Evolutionary conservation across 2,113 vertebrate genomes (phyloP), one percentile per base, ranked within the genome.

Genomic region (Centropus unirufus): DNA sequence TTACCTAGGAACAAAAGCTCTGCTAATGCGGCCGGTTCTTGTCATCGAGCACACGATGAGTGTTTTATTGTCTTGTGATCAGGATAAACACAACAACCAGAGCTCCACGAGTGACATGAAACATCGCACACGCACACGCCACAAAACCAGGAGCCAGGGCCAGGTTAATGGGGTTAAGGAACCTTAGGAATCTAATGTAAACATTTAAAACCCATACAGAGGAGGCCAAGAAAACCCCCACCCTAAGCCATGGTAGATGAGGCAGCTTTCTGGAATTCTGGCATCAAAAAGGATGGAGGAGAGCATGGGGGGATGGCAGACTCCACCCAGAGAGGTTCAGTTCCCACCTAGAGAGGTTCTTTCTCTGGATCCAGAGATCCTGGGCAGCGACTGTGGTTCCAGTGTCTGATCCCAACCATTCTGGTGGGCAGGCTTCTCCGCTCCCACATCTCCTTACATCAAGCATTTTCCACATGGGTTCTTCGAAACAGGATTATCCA

Each of bases 41-140:
- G 87, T 91, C 94, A 96, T 59, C 87, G 73, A 94, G 95, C 90
- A 83, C 88, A 93, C 85, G 95, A 96, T 95, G 94, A 97, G 93
- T 76, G 29, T 97, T 97, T 97, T 97, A 97, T 97, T 97, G 92
- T 95, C 92, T 95, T 74, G 76, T 80, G 93, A 94, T 67, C 77
- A 96, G 64, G 69, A 36, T 74, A 92, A 89, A 88, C 91, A 91
- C 52, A 82, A 87, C 80, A 86, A 11, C 26, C 90, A 92, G 74
- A 88, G 90, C 95, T 89, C 87, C 90, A 80, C 51, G 14, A 88
- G 88, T 46, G 75, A 92, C 95, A 81, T 2, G 55, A 39, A 81
- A 80, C 88, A 92, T 86, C 5, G 2, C 87, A 67, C 63, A 80
- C 40, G 11, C 13, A 68, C 70, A 90, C 5, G 5, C 39, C 86